Conservation (phyloP, 2,113 vertebrate species). For the Strix uralensis region DNA sequence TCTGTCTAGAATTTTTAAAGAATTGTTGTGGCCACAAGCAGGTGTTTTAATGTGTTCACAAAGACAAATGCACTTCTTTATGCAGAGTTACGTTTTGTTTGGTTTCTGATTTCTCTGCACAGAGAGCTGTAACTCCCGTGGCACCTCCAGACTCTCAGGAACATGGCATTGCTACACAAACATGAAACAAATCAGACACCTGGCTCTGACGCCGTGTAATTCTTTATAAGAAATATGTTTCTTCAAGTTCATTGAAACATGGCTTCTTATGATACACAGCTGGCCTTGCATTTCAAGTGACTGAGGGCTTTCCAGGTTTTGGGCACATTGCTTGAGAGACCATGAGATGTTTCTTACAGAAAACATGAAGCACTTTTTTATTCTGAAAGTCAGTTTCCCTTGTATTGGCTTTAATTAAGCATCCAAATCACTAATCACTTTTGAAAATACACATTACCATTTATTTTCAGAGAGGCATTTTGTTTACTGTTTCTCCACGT, state of each 20-base stretch:
- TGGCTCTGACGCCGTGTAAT: background rate
- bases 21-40: background rate
- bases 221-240: background rate
- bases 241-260: background rate
- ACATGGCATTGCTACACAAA: background rate
- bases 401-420: background rate
- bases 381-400: background rate
- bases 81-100: background rate
- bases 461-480: background rate
- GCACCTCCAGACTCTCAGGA: background rate
- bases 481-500: background rate
- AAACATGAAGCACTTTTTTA: background rate
- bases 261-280: background rate
- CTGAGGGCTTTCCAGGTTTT: background rate
- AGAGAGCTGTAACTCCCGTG: background rate
- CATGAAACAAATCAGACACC: background rate
- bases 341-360: background rate
- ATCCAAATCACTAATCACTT: background rate
- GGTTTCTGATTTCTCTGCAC: background rate
- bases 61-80: conserved; percentile 2
- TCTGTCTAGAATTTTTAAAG: background rate
- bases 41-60: background rate
- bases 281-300: background rate
- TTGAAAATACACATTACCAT: background rate
- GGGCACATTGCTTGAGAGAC: background rate